These are phyloP conservation scores for Catocala nupta DNA, from an alignment of 2,888 invertebrate species.

Conservation along the genomic window DNA sequence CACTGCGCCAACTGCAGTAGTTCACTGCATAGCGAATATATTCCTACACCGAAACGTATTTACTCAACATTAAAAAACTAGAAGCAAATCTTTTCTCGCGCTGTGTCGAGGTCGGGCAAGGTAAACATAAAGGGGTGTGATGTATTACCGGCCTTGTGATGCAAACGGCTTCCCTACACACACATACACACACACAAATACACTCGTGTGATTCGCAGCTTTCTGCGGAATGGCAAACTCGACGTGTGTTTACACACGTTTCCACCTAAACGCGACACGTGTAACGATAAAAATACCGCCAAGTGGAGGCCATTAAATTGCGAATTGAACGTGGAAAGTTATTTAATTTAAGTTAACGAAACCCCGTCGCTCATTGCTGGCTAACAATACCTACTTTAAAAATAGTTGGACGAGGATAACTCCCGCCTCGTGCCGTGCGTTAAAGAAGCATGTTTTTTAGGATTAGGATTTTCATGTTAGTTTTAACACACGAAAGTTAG, in stretches of 20 bases:
- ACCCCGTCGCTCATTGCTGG: neutral
- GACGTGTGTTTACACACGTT: slow-evolving; percentile 13
- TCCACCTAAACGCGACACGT: slow-evolving; percentile 8
- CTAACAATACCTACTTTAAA: neutral
- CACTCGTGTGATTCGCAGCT: neutral
- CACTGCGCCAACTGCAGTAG: too few species aligned
- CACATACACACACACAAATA: neutral
- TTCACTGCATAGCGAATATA: too few species aligned
- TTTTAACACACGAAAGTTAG: too few species aligned
- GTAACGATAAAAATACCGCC: slow-evolving; percentile 7
- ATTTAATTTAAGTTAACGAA: slow-evolving; percentile 1
- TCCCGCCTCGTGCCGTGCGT: too few species aligned
- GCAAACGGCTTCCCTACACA: slow-evolving; percentile 11
- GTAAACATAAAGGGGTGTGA: slow-evolving; percentile 16
- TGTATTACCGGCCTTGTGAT: slow-evolving; percentile 5
- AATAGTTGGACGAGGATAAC: too few species aligned
- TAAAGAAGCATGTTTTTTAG: too few species aligned
- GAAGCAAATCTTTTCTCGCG: slow-evolving; percentile 3
- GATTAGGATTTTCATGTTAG: too few species aligned
- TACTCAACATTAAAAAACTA: slow-evolving; percentile 1
- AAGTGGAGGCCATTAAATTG: slow-evolving; percentile 6
- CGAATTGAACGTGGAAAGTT: neutral
- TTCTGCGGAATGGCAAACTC: slow-evolving; percentile 12
- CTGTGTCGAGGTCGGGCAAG: slow-evolving; percentile 10
- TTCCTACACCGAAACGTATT: neutral